Evolutionary conservation across 2,888 invertebrate species (phyloP), one percentile per base, ranked within the genome.

Genomic region (Microctonus hyperodae): DNA sequence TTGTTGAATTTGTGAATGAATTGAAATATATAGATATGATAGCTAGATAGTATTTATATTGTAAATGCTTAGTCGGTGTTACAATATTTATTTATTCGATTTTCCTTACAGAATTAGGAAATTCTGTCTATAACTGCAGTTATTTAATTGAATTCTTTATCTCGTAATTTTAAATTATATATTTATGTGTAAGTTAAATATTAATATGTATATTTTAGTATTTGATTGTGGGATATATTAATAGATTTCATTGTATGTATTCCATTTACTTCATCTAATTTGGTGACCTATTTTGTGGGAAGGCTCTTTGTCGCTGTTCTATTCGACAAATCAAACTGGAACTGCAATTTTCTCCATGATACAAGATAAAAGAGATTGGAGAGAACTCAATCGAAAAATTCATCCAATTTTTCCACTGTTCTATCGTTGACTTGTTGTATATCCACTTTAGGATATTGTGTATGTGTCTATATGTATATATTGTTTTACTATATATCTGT

Each of bases 31-130:
- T n/a, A n/a, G n/a, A n/a, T n/a, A n/a, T n/a, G n/a, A n/a, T n/a
- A n/a, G n/a, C 28, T 35, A 37, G 65, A 65, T 65, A 25, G 58
- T 53, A 65, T 59, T 65, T 65, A 65, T 51, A 65, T 65, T 59
- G n/a, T 1, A 28, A 35, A 53, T 50, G 59, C 59, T 35, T 11
- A 23, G 61, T 58, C 40, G 58, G 22, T 25, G 28, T 28, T 25
- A 37, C 50, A 58, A 40, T 51, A 58, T 58, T 65, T 51, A 59
- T 59, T 65, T 65, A 65, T 59, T 59, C 59, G 16, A 23, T 28
- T 22, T 33, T 28, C 20, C 20, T 16, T n/a, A n/a, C n/a, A n/a
- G n/a, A n/a, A n/a, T n/a, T n/a, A n/a, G n/a, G n/a, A 33, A 20
- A 16, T 57, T 22, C 57, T 22, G 20, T 33, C 35, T 57, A 2